phyloP scores from a whole-genome alignment of 2,888 invertebrate species.

The Aphidius colemani region DNA sequence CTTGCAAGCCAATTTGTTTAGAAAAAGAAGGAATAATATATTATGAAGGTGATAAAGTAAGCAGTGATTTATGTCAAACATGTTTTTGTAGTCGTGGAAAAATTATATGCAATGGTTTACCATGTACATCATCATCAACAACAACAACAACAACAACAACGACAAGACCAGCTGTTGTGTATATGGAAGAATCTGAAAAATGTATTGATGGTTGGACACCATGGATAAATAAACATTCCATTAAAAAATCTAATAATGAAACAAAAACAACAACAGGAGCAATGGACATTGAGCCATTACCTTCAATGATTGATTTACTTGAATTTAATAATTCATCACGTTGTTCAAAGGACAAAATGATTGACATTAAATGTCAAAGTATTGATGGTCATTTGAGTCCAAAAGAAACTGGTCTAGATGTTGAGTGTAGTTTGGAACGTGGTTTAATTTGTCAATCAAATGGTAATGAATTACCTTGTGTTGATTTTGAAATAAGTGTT shows the following conservation, averaged over 20 bases:
- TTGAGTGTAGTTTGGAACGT: constrained; percentile 74
- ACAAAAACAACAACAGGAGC: not conserved
- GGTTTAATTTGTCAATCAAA: constrained; percentile 71
- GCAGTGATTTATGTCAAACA: constrained; percentile 78
- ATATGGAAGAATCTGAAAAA: constrained; percentile 55
- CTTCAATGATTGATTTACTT: constrained; percentile 64
- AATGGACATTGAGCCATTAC: constrained; percentile 66
- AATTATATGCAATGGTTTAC: constrained; percentile 73
- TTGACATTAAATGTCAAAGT: constrained; percentile 77
- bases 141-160: no score
- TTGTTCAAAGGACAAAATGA: constrained; percentile 69
- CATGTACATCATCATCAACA: constrained; percentile 61
- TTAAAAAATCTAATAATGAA: not conserved
- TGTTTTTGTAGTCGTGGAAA: constrained; percentile 77
- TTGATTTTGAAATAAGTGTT: constrained; percentile 84
- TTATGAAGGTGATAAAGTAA: constrained; percentile 78
- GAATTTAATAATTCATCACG: constrained; percentile 61
- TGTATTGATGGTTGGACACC: constrained; percentile 78
- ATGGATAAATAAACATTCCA: constrained; percentile 72
- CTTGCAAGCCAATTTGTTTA: constrained; percentile 74
- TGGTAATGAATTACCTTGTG: constrained; percentile 62
- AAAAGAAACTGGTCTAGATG: constrained; percentile 75
- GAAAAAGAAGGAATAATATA: constrained; percentile 68
- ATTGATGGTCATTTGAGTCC: constrained; percentile 67
- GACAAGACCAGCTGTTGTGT: constrained; percentile 34